These are phyloP conservation scores for Cyprinodon diabolis DNA, from an alignment of 2,797 vertebrate genomes.

Conservation along the genomic window DNA sequence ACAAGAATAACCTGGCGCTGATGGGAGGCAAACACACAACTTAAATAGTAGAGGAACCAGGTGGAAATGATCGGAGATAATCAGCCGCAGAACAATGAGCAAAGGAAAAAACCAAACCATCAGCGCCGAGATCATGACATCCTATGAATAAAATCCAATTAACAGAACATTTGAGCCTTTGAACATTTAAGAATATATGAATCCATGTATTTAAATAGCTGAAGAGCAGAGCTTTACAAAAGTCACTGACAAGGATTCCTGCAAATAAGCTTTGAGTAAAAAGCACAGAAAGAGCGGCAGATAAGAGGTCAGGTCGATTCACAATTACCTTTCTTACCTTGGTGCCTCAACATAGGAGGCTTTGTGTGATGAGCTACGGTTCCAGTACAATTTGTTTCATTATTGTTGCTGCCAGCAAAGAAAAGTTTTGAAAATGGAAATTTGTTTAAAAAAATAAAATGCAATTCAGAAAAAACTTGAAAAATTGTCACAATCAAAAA, in stretches of 20 bases:
- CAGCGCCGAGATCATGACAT: no score
- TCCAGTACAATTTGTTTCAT: constrained; percentile 9
- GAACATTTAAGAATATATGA: constrained; percentile 16
- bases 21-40: no score
- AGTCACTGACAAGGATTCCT: constrained; percentile 29
- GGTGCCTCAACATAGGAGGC: not conserved
- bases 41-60: no score
- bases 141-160: constrained; percentile 57
- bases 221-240: constrained; percentile 4
- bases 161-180: constrained; percentile 42
- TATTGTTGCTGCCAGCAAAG: no score
- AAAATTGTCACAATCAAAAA: no score
- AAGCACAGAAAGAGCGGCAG: constrained; percentile 12
- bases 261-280: constrained; percentile 16
- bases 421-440: no score
- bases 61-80: no score
- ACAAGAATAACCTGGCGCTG: no score
- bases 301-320: constrained; percentile 8
- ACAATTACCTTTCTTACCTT: constrained; percentile 10
- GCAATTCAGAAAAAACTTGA: no score
- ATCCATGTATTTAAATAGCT: constrained; percentile 40
- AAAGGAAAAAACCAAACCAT: no score
- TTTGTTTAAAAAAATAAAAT: no score
- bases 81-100: no score
- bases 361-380: constrained; percentile 15